A percentile compares a stretch with the other conserved stretches of the same genome.
Evolutionary conservation across 2,113 vertebrate genomes (phyloP).

Genomic region (Fulmarus glacialis): DNA sequence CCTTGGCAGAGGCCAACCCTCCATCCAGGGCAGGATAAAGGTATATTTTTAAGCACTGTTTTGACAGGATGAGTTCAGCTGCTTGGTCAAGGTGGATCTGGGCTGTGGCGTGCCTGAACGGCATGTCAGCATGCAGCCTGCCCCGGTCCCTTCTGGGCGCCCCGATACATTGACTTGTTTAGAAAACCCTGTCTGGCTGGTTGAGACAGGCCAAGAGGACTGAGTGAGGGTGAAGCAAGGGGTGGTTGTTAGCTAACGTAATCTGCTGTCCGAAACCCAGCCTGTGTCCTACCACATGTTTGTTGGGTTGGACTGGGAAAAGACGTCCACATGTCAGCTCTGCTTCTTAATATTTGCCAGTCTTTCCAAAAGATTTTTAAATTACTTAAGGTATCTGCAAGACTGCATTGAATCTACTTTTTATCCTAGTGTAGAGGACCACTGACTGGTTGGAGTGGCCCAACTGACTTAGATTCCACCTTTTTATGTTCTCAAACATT

Average conservation of each 20-base stretch:
- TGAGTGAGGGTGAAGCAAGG: background rate
- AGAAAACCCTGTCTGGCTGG: background rate
- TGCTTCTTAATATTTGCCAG: background rate
- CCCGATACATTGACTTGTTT: background rate
- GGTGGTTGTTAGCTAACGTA: background rate
- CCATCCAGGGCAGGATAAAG: background rate
- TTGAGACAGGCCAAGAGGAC: background rate
- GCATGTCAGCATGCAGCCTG: accelerated
- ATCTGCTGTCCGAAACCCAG: background rate
- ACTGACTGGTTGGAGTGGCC: background rate
- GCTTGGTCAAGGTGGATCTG: background rate
- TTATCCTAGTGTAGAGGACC: background rate
- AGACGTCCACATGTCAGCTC: background rate
- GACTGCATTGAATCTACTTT: background rate
- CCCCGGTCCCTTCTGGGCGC: background rate
- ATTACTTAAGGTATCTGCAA: background rate
- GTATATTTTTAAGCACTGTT: background rate
- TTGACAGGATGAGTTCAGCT: background rate
- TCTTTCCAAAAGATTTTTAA: background rate
- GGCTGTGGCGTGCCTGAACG: background rate
- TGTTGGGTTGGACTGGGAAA: background rate
- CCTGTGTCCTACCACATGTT: background rate
- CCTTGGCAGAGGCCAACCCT: background rate
- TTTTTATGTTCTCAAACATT: background rate
- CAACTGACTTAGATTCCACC: background rate